These are phyloP conservation scores for Masticophis lateralis DNA, from an alignment of 2,797 vertebrate genomes.

Conservation along the genomic window DNA sequence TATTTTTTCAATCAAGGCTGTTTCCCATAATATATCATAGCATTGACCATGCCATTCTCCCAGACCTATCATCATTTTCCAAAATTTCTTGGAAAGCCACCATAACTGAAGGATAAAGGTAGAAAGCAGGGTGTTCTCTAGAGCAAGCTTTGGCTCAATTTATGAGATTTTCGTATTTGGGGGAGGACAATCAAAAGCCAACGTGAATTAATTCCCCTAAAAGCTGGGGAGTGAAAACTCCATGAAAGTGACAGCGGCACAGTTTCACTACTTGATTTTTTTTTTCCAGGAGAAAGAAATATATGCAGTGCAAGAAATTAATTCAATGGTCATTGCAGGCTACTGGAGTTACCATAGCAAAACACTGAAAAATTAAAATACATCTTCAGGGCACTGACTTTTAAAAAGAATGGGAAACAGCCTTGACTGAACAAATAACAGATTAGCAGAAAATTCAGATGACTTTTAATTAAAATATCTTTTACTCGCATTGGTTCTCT, in stretches of 20 bases:
- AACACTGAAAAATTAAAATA: neutral
- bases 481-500: neutral
- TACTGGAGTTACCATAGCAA: neutral
- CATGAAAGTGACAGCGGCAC: neutral
- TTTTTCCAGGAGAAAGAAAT: neutral
- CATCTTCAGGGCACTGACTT: neutral
- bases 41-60: neutral
- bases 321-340: neutral
- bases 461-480: neutral
- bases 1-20: too few species aligned
- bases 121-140: neutral
- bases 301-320: neutral
- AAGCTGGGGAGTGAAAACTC: neutral
- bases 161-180: neutral
- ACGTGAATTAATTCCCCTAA: neutral
- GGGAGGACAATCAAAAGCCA: neutral
- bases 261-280: neutral
- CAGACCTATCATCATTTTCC: neutral
- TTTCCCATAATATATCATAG: too few species aligned
- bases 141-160: neutral
- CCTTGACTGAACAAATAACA: neutral
- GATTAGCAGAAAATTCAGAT: neutral
- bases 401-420: neutral
- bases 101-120: neutral
- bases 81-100: neutral